Evolutionary conservation across 2,888 invertebrate genomes (phyloP), one percentile per base, ranked within the genome.

Genomic region (Endotricha flammealis): DNA sequence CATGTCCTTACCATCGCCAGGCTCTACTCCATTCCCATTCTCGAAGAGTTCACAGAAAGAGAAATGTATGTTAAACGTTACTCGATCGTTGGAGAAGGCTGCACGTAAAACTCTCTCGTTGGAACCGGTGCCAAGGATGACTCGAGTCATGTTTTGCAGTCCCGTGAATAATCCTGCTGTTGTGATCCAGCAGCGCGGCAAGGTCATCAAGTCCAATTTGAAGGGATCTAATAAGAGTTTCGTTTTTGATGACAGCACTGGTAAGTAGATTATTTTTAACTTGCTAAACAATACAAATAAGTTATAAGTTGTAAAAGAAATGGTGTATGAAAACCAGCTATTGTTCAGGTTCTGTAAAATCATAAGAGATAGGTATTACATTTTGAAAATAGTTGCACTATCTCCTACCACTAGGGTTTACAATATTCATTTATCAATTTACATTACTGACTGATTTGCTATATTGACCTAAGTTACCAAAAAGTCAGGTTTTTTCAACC

Each of bases 141-240:
- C 81, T 0, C 67, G 52, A 44, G 87, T 87, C 2, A 83, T 81
- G 81, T 87, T 87, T 54, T 82, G 83, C 53, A 85, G 83, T 39
- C 83, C 86, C 0, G 62, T 73, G 1, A 69, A 80, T 41, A 73
- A 69, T 30, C 70, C 72, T 0, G 50, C 43, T 0, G 47, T 62
- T 0, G 54, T 56, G 1, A 57, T 54, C 1, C 74, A 73, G 36
- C 66, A 71, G 41, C 75, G 69, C 38, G 64, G 55, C 25, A 82
- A 77, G 42, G 54, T 86, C 9, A 82, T 87, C 36, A 87, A 87
- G 44, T 87, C 87, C 1, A 87, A 74, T 34, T 53, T 87, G 42
- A 87, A 87, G 39, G 86, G 86, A 1, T 86, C 86, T 1, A 82
- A 77, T 29, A 87, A 87, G 52, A 87, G 85, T 50, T 86, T 87